phyloP scores from a whole-genome alignment of 2,888 invertebrate species.

The Capitulum mitella region DNA sequence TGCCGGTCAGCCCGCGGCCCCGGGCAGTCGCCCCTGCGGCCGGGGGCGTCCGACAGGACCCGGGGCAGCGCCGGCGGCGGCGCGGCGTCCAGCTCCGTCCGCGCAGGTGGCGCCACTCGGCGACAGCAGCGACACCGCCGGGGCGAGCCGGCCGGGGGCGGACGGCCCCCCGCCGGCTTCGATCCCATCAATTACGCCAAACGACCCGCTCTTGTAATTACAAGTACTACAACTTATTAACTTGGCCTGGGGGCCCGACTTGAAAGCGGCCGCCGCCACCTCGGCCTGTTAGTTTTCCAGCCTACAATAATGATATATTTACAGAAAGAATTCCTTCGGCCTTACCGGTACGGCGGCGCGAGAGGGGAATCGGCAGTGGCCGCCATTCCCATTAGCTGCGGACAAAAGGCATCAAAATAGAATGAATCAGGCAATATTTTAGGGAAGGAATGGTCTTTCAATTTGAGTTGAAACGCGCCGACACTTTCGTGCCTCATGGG shows the following conservation, averaged over 20 bases:
- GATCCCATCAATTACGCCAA: neutral
- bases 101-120: constrained; percentile 1
- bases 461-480: constrained; percentile 10
- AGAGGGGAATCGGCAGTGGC: neutral
- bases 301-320: constrained; percentile 13
- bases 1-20: too few relatives aligned
- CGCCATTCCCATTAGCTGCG: neutral
- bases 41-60: neutral
- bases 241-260: neutral
- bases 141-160: neutral
- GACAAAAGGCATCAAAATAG: constrained; percentile 5
- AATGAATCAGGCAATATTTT: neutral
- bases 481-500: neutral
- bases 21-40: too few relatives aligned
- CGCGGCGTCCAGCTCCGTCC: neutral
- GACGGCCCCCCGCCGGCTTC: neutral
- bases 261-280: constrained; percentile 2
- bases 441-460: neutral
- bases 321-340: neutral
- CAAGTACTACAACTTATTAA: neutral
- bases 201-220: constrained; percentile 23
- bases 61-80: neutral
- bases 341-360: neutral
- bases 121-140: neutral
- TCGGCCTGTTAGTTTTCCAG: constrained; percentile 12